Evolutionary conservation across 2,113 vertebrate genomes (phyloP).

Genomic region (Embiotoca jacksoni): DNA sequence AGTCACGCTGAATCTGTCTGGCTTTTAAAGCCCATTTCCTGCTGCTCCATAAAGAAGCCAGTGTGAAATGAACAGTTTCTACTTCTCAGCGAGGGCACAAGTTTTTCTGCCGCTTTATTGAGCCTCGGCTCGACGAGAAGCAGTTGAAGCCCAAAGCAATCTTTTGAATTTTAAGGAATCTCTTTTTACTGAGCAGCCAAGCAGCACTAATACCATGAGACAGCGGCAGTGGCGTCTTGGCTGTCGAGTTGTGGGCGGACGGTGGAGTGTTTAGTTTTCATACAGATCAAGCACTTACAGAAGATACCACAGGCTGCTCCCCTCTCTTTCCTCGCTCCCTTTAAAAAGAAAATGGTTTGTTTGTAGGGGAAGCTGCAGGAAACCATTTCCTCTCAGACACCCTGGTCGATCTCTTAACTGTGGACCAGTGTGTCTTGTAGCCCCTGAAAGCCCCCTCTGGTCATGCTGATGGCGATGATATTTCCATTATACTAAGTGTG

Average conservation of each 20-base stretch:
- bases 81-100: conserved; percentile 31
- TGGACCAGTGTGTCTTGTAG: conserved; percentile 27
- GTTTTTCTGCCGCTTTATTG: conserved; percentile 42
- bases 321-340: conserved; percentile 37
- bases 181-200: conserved; percentile 55
- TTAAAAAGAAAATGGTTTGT: conserved; percentile 51
- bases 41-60: conserved; percentile 49
- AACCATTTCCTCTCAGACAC: conserved; percentile 43
- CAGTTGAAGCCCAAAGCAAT: conserved; percentile 60
- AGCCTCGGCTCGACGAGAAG: conserved; percentile 39
- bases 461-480: conserved; percentile 40
- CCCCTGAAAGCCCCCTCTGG: conserved; percentile 37
- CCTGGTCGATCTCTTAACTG: conserved; percentile 7
- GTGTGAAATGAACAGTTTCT: conserved; percentile 64
- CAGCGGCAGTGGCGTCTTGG: conserved; percentile 36
- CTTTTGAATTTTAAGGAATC: conserved; percentile 66
- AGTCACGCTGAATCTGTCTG: conserved; percentile 21
- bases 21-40: conserved; percentile 57
- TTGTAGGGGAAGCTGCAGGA: conserved; percentile 54
- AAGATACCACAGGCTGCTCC: conserved; percentile 49
- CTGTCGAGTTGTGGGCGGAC: conserved; percentile 44
- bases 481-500: conserved; percentile 19
- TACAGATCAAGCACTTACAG: conserved; percentile 58
- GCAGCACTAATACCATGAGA: conserved; percentile 67
- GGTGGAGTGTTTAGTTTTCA: conserved; percentile 59